These are phyloP conservation scores for Grus americana DNA, from an alignment of 2,113 vertebrate species.

Conservation along the genomic window DNA sequence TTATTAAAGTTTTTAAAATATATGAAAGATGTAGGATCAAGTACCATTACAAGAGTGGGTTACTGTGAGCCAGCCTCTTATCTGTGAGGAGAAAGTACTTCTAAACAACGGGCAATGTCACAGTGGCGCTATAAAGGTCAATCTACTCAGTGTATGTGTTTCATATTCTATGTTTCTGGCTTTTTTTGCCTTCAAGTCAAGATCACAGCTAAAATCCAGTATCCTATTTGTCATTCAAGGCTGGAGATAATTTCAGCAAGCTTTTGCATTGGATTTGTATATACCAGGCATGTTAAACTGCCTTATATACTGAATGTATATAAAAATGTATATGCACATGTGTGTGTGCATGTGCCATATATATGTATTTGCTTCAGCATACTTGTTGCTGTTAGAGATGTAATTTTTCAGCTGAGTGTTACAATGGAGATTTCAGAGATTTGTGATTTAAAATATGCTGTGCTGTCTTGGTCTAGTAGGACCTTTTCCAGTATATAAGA, in stretches of 20 bases:
- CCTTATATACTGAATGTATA: neutral
- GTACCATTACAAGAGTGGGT: neutral
- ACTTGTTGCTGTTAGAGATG: neutral
- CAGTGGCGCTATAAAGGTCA: neutral
- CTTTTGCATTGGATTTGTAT: neutral
- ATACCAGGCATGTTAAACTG: neutral
- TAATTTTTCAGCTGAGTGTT: neutral
- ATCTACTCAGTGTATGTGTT: neutral
- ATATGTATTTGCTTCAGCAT: neutral
- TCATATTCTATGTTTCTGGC: neutral
- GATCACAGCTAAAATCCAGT: neutral
- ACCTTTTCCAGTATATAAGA: neutral
- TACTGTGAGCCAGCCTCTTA: neutral
- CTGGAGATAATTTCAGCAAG: neutral
- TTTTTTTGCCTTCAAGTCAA: neutral
- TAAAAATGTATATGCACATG: accelerated
- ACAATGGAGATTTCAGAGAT: neutral
- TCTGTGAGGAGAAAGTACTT: neutral
- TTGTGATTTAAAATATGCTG: neutral
- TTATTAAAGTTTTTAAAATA: neutral
- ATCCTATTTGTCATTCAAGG: neutral
- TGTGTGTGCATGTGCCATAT: too few relatives aligned
- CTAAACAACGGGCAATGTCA: neutral
- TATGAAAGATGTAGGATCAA: neutral
- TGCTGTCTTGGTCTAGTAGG: neutral